These are phyloP conservation scores for Drosophila demipolita DNA, from an alignment of 2,888 invertebrate genomes.

Conservation along the genomic window DNA sequence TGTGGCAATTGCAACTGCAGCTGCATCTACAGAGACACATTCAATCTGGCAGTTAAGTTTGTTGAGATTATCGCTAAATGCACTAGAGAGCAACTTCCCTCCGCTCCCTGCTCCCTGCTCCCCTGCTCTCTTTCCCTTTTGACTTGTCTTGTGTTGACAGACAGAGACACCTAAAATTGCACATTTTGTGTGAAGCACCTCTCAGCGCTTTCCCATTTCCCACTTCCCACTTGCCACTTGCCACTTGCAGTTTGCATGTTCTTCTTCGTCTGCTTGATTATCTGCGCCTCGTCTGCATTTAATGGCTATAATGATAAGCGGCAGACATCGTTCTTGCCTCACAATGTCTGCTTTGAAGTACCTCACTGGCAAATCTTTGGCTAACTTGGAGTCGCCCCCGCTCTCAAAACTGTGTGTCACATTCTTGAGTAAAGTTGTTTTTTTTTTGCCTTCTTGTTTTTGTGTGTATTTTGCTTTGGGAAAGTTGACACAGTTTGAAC, in stretches of 20 bases:
- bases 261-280: slow-evolving; percentile 43
- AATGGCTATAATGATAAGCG: slow-evolving; percentile 60
- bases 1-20: slow-evolving; percentile 18
- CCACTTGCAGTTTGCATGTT: slow-evolving; percentile 19
- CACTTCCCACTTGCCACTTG: neutral
- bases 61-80: slow-evolving; percentile 66
- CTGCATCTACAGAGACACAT: slow-evolving; percentile 39
- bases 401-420: slow-evolving; percentile 40
- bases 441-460: slow-evolving; percentile 27
- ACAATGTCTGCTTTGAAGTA: slow-evolving; percentile 43
- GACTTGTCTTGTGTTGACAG: slow-evolving; percentile 19
- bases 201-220: slow-evolving; percentile 8
- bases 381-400: slow-evolving; percentile 5
- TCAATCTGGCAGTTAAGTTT: slow-evolving; percentile 34
- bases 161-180: slow-evolving; percentile 62
- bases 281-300: slow-evolving; percentile 68
- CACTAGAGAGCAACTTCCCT: neutral
- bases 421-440: slow-evolving; percentile 55
- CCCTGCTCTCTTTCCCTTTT: neutral
- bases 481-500: slow-evolving; percentile 78
- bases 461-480: slow-evolving; percentile 41
- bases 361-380: slow-evolving; percentile 12
- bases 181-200: slow-evolving; percentile 47
- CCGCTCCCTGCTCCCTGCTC: too few relatives aligned
- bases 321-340: slow-evolving; percentile 10